Percentiles rank a stretch among this genome's conserved stretches.
Evolutionary conservation across 2,113 vertebrate species (phyloP).

Genomic region (Erinaceus europaeus): DNA sequence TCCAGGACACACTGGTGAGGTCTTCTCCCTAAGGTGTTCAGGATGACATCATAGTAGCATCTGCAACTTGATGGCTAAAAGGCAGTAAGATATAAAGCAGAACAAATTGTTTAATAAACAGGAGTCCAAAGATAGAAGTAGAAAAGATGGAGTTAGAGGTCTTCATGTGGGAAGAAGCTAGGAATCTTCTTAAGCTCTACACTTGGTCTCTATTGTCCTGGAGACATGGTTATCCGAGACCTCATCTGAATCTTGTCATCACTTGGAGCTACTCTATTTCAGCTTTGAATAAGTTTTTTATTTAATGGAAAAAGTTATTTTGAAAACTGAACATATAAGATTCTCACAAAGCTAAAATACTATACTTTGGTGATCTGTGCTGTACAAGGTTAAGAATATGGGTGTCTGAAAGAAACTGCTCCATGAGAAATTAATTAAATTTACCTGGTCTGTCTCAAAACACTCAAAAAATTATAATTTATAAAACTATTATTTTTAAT

Average conservation of each 20-base stretch:
- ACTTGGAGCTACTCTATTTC: not conserved
- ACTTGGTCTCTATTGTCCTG: not conserved
- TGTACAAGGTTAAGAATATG: not conserved
- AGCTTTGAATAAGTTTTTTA: not conserved
- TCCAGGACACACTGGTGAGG: too few relatives aligned
- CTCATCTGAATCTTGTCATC: not conserved
- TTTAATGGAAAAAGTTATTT: not conserved
- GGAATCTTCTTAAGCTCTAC: not conserved
- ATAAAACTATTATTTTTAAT: not conserved
- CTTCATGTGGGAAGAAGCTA: not conserved
- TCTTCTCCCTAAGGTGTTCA: too few relatives aligned
- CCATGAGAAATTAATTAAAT: not conserved
- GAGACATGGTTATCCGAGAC: not conserved
- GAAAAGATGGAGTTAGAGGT: too few relatives aligned
- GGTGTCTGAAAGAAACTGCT: constrained; percentile 25
- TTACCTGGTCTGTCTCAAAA: not conserved
- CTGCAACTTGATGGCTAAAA: too few relatives aligned
- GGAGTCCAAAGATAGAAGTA: too few relatives aligned
- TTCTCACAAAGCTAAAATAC: not conserved
- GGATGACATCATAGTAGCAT: too few relatives aligned
- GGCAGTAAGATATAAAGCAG: too few relatives aligned
- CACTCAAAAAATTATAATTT: constrained; percentile 11
- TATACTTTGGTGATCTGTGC: not conserved
- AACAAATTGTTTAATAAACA: too few relatives aligned
- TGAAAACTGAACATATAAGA: not conserved